Evolutionary conservation across 2,888 invertebrate species (phyloP).

Genomic region (Galerucella nymphaeae): DNA sequence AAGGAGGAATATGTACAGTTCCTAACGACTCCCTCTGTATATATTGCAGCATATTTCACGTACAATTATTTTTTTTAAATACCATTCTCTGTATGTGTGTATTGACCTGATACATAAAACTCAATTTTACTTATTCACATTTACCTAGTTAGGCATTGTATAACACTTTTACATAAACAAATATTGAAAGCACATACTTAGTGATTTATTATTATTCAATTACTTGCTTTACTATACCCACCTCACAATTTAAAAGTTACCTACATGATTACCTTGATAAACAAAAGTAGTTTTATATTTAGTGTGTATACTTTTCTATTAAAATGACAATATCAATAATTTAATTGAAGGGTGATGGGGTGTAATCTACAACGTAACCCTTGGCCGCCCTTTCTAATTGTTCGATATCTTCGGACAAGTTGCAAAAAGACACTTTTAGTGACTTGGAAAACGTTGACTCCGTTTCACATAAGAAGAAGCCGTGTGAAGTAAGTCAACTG

Average conservation of each 20-base stretch:
- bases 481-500: too few species aligned
- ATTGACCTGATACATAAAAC: slow-evolving; percentile 28
- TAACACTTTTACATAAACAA: slow-evolving; percentile 40
- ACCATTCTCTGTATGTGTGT: slow-evolving; percentile 9
- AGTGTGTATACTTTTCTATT: too few species aligned
- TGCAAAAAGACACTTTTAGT: too few species aligned
- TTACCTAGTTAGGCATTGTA: slow-evolving; percentile 35
- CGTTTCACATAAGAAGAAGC: too few species aligned
- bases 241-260: slow-evolving; percentile 6
- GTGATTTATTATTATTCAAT: slow-evolving; percentile 18
- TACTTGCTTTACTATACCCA: not conserved
- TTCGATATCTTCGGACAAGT: too few species aligned
- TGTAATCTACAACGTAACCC: too few species aligned
- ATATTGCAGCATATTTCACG: not conserved
- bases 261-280: slow-evolving; percentile 14
- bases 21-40: too few species aligned
- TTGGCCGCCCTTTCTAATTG: too few species aligned
- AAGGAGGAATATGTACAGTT: too few species aligned
- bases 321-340: too few species aligned
- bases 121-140: slow-evolving; percentile 27
- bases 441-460: too few species aligned
- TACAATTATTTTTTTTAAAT: not conserved
- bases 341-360: too few species aligned
- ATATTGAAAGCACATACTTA: slow-evolving; percentile 28
- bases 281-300: slow-evolving; percentile 1